Evolutionary conservation across 2,888 invertebrate species (phyloP), one percentile per base, ranked within the genome.

Genomic region (Micropterix aruncella): DNA sequence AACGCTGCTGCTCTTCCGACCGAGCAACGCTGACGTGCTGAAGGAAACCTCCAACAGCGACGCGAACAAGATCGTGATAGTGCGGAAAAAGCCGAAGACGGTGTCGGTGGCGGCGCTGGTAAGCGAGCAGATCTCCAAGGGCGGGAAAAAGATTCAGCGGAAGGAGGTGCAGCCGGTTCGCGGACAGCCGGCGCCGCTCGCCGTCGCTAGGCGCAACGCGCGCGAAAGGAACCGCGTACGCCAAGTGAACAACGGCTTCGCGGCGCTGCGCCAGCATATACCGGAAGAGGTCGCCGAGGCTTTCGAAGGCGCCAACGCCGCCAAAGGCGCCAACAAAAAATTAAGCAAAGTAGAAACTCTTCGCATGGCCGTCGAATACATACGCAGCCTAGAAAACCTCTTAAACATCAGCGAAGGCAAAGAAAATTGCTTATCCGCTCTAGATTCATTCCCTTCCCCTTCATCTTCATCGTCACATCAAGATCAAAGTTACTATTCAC

Each of bases 151-250:
- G 50, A 60, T 62, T 45, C 60, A 64, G 18, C 60, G 61, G 44
- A 55, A 62, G 44, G 59, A 59, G 44, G 75, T 56, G 61, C 75
- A 52, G 58, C 69, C 56, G 58, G 69, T 54, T 54, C 66, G 68
- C 4, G 63, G 79, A 46, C 80, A 85, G 2, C 80, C 85, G 2
- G 81, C 82, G 42, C 87, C 85, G 1, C 76, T 86, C 16, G 84
- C 91, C 1, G 90, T 91, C 4, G 90, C 90, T 0, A 71, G 92
- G 39, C 70, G 94, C 56, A 95, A 94, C 67, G 93, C 92, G 48
- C 77, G 94, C 43, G 94, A 94, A 73, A 70, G 94, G 16, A 93
- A 93, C 64, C 76, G 94, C 47, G 93, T 93, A 7, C 88, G 91
- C 53, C 90, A 91, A 74, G 90, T 91, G 18, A 91, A 91, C 65